Percentiles rank a stretch among this genome's conserved stretches.
These are phyloP conservation scores for Reticulitermes speratus DNA, from an alignment of 1,140 invertebrate genomes.

Conservation along the genomic window DNA sequence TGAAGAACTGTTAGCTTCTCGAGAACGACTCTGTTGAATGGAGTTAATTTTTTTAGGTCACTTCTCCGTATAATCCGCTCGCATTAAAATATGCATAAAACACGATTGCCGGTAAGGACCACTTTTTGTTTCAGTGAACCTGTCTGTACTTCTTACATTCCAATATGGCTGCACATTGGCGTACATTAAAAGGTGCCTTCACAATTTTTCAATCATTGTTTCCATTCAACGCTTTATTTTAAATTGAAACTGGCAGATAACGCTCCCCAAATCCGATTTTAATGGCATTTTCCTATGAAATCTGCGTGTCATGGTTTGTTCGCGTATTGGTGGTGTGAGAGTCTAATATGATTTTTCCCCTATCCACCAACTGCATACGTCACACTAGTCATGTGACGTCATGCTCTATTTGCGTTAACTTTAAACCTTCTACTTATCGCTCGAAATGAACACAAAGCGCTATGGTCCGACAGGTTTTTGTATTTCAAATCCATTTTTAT, in stretches of 20 bases:
- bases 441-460: neutral
- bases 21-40: too few species aligned
- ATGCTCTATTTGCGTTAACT: neutral
- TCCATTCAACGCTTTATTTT: neutral
- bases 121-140: neutral
- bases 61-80: too few species aligned
- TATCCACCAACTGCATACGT: neutral
- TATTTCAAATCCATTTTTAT: neutral
- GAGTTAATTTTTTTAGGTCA: too few species aligned
- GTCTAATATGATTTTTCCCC: conserved; percentile 1
- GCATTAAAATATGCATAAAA: too few species aligned
- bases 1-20: too few species aligned
- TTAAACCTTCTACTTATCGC: neutral
- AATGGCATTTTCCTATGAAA: conserved; percentile 4
- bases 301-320: conserved; percentile 10
- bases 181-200: neutral
- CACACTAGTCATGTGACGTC: neutral
- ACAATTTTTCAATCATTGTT: conserved; percentile 17
- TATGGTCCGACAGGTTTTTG: neutral
- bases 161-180: neutral
- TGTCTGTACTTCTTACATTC: neutral
- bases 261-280: conserved; percentile 10
- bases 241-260: conserved; percentile 4
- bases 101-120: too few species aligned
- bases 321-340: neutral